Base-by-base conservation (phyloP, 2,888 invertebrate genomes). In the Agriopis marginaria region DNA sequence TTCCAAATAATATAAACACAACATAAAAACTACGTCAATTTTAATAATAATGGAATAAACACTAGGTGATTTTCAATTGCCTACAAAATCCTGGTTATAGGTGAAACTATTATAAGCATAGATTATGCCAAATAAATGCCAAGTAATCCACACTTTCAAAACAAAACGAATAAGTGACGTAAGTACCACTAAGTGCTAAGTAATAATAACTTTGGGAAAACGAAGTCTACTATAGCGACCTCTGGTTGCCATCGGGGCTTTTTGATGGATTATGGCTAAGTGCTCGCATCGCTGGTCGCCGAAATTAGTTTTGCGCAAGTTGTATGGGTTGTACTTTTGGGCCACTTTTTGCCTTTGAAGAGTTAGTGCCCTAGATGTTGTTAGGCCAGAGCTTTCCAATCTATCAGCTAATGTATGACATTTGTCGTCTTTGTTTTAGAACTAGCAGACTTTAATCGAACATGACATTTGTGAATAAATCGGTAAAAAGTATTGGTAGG, bases 231-330 rank as follows among this genome's bases (percentile, higher is more conserved):
- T 39, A 5, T n/a, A 4, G 17, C 65, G 70, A 53, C 17, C 7
- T 42, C 14, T 44, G 51, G 42, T 56, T 49, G 45, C 32, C 47
- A 62, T 63, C 53, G 50, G 54, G 53, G 75, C 74, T 76, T 81
- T 84, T 81, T 86, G 86, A 86, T 85, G 84, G 85, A 86, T 86
- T 79, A 81, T 69, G 65, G 63, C 69, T 75, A 77, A 76, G 71
- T 77, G 81, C 51, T 68, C 79, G 77, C 78, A 68, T 75, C 78
- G 72, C 71, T 77, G 70, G 71, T 68, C 79, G 74, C 73, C 73
- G 75, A 79, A 83, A 85, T 86, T 84, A 85, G 82, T 85, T 85
- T 81, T 75, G 72, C 74, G 65, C 69, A 79, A 81, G 77, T 84
- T 77, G 74, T 66, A 68, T 56, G 39, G 39, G 55, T 59, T 68